These are phyloP conservation scores for Tamias sibiricus DNA, from an alignment of 2,113 vertebrate species.

Conservation along the genomic window DNA sequence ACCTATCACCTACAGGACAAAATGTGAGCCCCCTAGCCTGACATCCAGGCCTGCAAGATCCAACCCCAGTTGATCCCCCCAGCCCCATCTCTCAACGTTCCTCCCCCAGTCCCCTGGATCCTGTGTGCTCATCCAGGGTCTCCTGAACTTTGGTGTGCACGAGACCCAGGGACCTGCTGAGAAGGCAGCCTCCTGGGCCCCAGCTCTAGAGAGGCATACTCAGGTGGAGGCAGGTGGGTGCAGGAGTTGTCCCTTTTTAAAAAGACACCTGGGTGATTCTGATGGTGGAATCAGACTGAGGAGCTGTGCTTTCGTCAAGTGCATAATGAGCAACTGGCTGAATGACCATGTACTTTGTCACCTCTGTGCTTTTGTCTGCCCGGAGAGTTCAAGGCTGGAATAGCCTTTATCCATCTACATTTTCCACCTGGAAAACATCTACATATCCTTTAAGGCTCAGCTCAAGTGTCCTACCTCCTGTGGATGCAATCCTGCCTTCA, in stretches of 20 bases:
- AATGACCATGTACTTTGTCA: not conserved
- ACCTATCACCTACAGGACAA: not conserved
- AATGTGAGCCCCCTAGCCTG: not conserved
- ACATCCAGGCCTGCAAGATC: not conserved
- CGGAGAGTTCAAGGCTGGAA: not conserved
- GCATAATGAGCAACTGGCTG: fast-evolving
- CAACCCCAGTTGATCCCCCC: not conserved
- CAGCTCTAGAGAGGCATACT: not conserved
- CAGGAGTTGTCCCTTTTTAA: not conserved
- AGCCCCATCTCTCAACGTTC: not conserved
- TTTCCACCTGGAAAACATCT: not conserved
- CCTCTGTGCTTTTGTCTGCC: not conserved
- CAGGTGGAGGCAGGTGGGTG: too few relatives aligned
- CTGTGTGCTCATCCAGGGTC: not conserved
- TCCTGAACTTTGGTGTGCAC: not conserved
- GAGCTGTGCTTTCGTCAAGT: not conserved
- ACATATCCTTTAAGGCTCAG: not conserved
- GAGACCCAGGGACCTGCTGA: not conserved
- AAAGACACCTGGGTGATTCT: not conserved
- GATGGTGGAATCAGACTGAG: not conserved
- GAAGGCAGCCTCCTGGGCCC: not conserved
- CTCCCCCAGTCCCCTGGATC: not conserved
- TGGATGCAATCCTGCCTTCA: not conserved
- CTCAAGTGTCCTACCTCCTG: fast-evolving
- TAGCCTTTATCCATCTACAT: not conserved